Conservation (phyloP, 2,797 vertebrate genomes). For the Pteronotus mesoamericanus region DNA sequence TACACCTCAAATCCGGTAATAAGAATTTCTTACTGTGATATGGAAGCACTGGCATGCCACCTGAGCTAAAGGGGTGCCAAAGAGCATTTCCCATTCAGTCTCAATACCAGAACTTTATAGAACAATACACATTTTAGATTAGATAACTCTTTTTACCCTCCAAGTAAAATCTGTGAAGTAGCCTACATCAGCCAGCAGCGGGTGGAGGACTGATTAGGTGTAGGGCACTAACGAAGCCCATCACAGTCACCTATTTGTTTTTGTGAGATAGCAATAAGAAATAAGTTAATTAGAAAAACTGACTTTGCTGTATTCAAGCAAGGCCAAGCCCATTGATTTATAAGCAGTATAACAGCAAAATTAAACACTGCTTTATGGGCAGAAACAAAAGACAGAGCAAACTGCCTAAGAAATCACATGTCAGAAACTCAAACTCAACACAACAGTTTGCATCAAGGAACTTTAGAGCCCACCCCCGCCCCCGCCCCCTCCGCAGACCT, state of each 20-base stretch:
- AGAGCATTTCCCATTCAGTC: not conserved
- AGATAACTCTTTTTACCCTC: not conserved
- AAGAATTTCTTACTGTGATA: not conserved
- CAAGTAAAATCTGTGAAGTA: not conserved
- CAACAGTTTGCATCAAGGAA: not conserved
- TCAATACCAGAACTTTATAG: not conserved
- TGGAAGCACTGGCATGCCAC: not conserved
- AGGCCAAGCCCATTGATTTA: not conserved
- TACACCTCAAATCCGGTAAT: not conserved
- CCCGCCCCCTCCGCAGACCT: not conserved
- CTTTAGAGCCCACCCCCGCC: too few relatives aligned
- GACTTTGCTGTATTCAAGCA: not conserved
- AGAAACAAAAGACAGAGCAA: not conserved
- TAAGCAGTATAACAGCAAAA: constrained; percentile 14
- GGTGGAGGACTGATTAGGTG: not conserved
- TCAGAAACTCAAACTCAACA: constrained; percentile 12
- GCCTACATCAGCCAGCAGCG: not conserved
- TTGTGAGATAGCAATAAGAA: not conserved
- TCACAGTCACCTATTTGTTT: not conserved
- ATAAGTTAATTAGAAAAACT: not conserved
- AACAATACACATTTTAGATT: not conserved
- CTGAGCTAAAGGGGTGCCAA: not conserved
- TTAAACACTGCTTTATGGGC: not conserved
- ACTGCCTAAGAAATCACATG: not conserved
- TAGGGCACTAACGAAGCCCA: not conserved